A percentile compares a stretch with the other conserved stretches of the same genome.
These are phyloP conservation scores for Hephaestus fuliginosus DNA, from an alignment of 2,797 vertebrate species.

Conservation along the genomic window DNA sequence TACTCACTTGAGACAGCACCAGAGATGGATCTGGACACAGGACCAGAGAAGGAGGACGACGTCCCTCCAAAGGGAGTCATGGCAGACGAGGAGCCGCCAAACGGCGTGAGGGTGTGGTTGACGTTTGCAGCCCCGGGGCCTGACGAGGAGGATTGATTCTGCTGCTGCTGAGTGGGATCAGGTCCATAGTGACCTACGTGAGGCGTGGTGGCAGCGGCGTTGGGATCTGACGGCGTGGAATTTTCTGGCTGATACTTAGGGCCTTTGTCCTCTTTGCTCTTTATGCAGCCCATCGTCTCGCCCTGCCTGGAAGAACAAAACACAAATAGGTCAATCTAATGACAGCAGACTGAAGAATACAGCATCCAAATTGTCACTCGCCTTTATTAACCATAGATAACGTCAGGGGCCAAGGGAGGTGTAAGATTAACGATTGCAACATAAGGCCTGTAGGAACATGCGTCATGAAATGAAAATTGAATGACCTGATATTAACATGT, in stretches of 20 bases:
- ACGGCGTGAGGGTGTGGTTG: slow-evolving; percentile 92
- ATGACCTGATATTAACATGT: slow-evolving; percentile 60
- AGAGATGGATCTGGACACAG: slow-evolving; percentile 91
- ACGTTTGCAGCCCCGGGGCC: slow-evolving; percentile 88
- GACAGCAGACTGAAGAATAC: background rate
- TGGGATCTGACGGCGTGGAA: slow-evolving; percentile 83
- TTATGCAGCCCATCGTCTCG: slow-evolving; percentile 94
- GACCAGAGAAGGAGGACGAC: slow-evolving; percentile 91
- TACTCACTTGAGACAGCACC: slow-evolving; percentile 90
- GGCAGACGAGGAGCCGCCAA: slow-evolving; percentile 90
- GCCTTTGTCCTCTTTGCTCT: slow-evolving; percentile 96
- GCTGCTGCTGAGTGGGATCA: slow-evolving; percentile 89
- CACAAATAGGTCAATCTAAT: slow-evolving; percentile 20
- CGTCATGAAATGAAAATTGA: slow-evolving; percentile 58
- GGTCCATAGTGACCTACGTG: slow-evolving; percentile 90
- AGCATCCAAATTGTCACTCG: background rate
- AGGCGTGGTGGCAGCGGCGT: slow-evolving; percentile 80
- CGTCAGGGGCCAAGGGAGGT: slow-evolving; percentile 7
- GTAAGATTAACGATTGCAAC: slow-evolving; percentile 49
- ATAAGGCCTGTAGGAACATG: slow-evolving; percentile 44
- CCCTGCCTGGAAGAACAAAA: slow-evolving; percentile 70
- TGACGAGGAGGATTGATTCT: slow-evolving; percentile 86
- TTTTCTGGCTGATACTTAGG: slow-evolving; percentile 92
- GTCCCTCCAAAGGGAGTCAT: slow-evolving; percentile 95
- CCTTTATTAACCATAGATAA: slow-evolving; percentile 10